Evolutionary conservation across 2,888 invertebrate species (phyloP), one percentile per base, ranked within the genome.

Genomic region (Agrotis puta): DNA sequence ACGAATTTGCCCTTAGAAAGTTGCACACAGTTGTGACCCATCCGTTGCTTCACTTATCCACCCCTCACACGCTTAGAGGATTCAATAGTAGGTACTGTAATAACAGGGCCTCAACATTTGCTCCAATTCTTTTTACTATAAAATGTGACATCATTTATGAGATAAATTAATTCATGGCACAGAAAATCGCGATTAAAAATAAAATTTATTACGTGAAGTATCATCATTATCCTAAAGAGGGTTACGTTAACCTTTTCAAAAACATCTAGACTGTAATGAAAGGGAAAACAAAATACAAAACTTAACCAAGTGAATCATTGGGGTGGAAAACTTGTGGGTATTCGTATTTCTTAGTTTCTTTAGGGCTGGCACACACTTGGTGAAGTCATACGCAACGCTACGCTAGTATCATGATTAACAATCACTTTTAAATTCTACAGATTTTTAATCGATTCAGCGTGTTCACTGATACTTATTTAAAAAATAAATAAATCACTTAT

Each of bases 121-220:
- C 53, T 43, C 18, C 11, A 39, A 18, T 58, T 33, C n/a, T 54
- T 54, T 22, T 53, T 20, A 4, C 7, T 43, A 27, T 51, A 45
- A 48, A 72, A 50, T 90, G 90, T 87, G 85, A 82, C 78, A 78
- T 85, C 82, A 88, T 89, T 86, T 83, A 33, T 24, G 48, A 48
- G 47, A 58, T 20, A 53, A 71, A 71, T 53, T 27, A 20, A 50
- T 33, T 45, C 13, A 45, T 18, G 43, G 43, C 39, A 45, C 50
- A 48, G 57, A 53, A 62, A 48, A 53, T 58, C 2, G 6, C 2
- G 3, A 48, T 50, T 33, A n/a, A 71, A 78, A 79, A 58, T 70
- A 62, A 57, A 63, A 51, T 20, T 39, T 33, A 33, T 33, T 33
- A 39, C 11, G 11, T 70, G 59, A 70, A 77, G 24, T 16, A 24